Evolutionary conservation across 2,797 vertebrate genomes (phyloP), one percentile per base, ranked within the genome.

Genomic region (Gymnothorax reevesii): DNA sequence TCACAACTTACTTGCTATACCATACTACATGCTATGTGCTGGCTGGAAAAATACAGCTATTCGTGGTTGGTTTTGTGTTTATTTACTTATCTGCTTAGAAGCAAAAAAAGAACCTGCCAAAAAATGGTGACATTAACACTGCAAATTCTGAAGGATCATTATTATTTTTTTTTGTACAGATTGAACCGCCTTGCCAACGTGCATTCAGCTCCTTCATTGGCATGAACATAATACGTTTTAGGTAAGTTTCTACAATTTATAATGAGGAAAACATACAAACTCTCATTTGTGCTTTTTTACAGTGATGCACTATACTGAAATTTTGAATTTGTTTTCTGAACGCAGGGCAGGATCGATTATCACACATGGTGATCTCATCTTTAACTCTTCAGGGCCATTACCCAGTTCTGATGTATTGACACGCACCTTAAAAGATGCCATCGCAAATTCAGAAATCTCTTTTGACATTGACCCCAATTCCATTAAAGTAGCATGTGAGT

Each of bases 381-480:
- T 79, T 49, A 52, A 52, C 17, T 7, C 73, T 52, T 20, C 73
- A 77, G 75, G 8, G 9, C 9, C 75, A 7, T n/a, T 79, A 54
- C 75, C 75, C 75, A 79, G 75, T 52, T 22, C 52, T 79, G 75
- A 8, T 6, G 7, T 54, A 79, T n/a, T 79, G 8, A 0, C 55
- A 49, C 54, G 49, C 17, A 55, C 52, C 20, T 52, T 79, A 17
- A 55, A 8, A 54, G n/a, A 79, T 79, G 75, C 75, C 17, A n/a
- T 79, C 75, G 0, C 5, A 7, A 79, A 79, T 55, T 79, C 75
- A n/a, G 7, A 79, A 79, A 79, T 79, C 75, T 55, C 75, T 79
- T 79, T 79, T 55, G 75, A 79, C 75, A 79, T 79, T n/a, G 75
- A 79, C 6, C 75, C 75, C 17, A 20, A 79, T 49, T 79, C 75